Evolutionary conservation across 2,888 invertebrate species (phyloP).

Genomic region (Nysson spinosus): DNA sequence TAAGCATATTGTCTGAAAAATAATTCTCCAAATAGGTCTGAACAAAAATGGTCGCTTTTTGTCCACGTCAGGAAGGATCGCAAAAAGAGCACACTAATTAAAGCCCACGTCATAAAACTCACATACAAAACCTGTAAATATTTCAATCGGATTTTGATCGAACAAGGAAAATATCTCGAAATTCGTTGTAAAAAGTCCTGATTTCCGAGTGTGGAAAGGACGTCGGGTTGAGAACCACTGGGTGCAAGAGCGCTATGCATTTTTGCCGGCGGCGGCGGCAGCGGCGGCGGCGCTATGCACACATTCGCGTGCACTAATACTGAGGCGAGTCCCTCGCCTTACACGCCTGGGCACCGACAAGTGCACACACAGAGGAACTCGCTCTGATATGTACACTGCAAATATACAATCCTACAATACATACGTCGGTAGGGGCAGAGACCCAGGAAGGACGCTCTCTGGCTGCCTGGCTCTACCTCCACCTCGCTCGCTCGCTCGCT

Average conservation of each 20-base stretch:
- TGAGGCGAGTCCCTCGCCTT: too few species aligned
- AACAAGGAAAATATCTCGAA: too few species aligned
- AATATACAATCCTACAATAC: conserved; percentile 71
- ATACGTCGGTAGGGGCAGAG: conserved; percentile 73
- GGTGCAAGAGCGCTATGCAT: conserved; percentile 69
- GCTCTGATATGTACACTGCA: conserved; percentile 69
- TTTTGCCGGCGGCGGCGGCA: conserved; percentile 70
- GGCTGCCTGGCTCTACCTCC: conserved; percentile 54
- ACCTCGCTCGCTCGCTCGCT: conserved; percentile 43
- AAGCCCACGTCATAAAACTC: too few species aligned
- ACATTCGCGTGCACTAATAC: conserved; percentile 29
- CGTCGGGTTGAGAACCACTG: conserved; percentile 73
- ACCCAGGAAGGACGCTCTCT: conserved; percentile 76
- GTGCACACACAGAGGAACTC: conserved; percentile 43
- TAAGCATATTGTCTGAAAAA: too few species aligned
- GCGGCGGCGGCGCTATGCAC: conserved; percentile 42
- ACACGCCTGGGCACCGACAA: conserved; percentile 31
- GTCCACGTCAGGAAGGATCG: too few species aligned
- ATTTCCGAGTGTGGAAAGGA: too few species aligned
- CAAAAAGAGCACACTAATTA: too few species aligned
- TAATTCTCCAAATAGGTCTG: too few species aligned
- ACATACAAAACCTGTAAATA: too few species aligned
- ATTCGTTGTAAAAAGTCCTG: too few species aligned
- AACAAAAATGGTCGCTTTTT: too few species aligned
- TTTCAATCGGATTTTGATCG: too few species aligned